Percentiles rank a stretch among this genome's conserved stretches.
phyloP scores from a whole-genome alignment of 2,113 vertebrate genomes.

The Atherinomorus stipes region DNA sequence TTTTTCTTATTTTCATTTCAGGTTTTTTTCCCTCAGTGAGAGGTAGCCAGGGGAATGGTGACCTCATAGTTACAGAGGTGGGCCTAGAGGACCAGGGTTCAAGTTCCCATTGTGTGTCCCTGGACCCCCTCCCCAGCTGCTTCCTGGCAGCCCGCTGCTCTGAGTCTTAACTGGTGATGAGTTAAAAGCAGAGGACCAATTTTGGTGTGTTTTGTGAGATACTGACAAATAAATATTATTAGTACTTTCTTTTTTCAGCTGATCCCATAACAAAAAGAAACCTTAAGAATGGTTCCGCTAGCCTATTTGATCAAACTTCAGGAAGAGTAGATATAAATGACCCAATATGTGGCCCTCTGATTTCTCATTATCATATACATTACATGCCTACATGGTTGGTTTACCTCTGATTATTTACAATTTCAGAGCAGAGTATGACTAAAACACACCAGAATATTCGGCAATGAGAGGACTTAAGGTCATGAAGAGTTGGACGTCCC shows the following conservation, averaged over 20 bases:
- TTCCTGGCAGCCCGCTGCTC: too few relatives aligned
- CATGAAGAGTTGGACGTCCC: slow-evolving; percentile 17
- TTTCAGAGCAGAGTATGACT: neutral
- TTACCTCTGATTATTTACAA: slow-evolving; percentile 23
- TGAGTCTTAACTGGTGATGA: too few relatives aligned
- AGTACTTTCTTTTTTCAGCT: too few relatives aligned
- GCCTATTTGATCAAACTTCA: neutral
- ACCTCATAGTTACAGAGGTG: too few relatives aligned
- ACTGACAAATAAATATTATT: neutral
- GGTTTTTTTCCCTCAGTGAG: too few relatives aligned
- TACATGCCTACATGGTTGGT: slow-evolving; percentile 5
- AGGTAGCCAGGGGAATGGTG: too few relatives aligned
- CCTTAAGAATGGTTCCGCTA: neutral
- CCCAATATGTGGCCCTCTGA: neutral
- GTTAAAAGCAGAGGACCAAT: too few relatives aligned
- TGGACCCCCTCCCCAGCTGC: too few relatives aligned
- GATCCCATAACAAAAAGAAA: slow-evolving; percentile 1
- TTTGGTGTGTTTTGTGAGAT: too few relatives aligned
- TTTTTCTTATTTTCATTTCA: too few relatives aligned
- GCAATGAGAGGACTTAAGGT: slow-evolving; percentile 38
- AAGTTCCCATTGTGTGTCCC: too few relatives aligned
- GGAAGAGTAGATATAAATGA: neutral
- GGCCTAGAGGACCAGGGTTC: too few relatives aligned
- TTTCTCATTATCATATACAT: slow-evolving; percentile 26
- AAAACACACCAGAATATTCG: slow-evolving; percentile 17